Conservation (phyloP, 1,140 invertebrate species). For the Papilio dardanus region DNA sequence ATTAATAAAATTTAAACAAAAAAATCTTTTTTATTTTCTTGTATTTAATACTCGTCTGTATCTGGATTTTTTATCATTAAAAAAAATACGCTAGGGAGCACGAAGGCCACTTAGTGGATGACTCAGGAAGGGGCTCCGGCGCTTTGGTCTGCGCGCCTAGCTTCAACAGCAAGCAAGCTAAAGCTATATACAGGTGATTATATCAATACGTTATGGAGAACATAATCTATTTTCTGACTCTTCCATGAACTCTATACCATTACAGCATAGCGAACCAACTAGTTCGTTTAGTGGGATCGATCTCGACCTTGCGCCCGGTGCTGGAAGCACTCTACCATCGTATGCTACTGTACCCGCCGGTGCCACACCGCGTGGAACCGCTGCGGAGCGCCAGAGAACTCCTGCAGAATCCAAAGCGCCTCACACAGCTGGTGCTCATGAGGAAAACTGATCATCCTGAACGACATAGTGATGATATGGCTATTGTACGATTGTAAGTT, state of each 20-base stretch:
- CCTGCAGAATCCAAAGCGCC: slow-evolving; percentile 88
- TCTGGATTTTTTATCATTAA: background rate
- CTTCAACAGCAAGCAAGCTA: slow-evolving; percentile 90
- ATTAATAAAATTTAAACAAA: background rate
- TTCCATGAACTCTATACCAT: no score
- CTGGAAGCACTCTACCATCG: slow-evolving; percentile 95
- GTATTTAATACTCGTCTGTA: background rate
- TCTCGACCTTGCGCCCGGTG: slow-evolving; percentile 92
- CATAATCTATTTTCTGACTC: no score
- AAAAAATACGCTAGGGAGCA: slow-evolving; percentile 62
- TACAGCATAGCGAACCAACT: slow-evolving; percentile 93
- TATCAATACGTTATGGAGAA: background rate
- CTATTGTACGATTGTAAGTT: slow-evolving; percentile 93
- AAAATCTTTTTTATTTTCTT: background rate
- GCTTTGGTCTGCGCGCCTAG: slow-evolving; percentile 88
- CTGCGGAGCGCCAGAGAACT: slow-evolving; percentile 90
- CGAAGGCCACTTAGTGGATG: slow-evolving; percentile 84
- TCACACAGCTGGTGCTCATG: slow-evolving; percentile 87
- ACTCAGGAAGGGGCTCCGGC: slow-evolving; percentile 87
- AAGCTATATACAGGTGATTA: slow-evolving; percentile 92
- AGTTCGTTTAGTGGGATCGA: slow-evolving; percentile 92
- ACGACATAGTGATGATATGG: slow-evolving; percentile 93
- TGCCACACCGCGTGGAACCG: slow-evolving; percentile 92
- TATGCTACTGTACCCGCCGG: slow-evolving; percentile 93
- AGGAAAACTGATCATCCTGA: slow-evolving; percentile 87